Conservation (phyloP, 2,797 vertebrate genomes). For the Bryconaethiops microstoma region DNA sequence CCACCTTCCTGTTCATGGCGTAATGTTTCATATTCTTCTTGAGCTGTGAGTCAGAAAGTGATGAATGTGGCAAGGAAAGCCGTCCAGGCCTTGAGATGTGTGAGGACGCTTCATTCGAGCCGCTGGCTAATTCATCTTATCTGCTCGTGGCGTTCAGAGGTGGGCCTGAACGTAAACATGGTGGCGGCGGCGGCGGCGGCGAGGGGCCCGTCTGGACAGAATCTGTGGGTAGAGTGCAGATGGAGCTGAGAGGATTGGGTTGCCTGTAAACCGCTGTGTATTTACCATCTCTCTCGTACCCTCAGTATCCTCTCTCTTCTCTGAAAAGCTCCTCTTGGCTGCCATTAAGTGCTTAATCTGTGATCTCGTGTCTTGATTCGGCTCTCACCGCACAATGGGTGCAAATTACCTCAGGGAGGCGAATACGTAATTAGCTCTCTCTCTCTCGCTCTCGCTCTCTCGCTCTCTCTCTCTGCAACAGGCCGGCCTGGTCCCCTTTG, state of each 20-base stretch:
- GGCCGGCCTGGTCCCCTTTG: slow-evolving; percentile 29
- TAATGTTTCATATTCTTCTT: slow-evolving; percentile 1
- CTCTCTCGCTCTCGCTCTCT: slow-evolving; percentile 42
- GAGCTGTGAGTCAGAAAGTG: slow-evolving; percentile 7
- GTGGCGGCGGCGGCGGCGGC: not conserved
- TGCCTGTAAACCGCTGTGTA: slow-evolving; percentile 24
- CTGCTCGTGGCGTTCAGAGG: not conserved
- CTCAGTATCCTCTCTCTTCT: slow-evolving; percentile 33
- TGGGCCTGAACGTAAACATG: slow-evolving; percentile 1
- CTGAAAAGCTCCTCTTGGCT: slow-evolving; percentile 50
- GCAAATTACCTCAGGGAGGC: slow-evolving; percentile 72
- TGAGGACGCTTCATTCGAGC: too few relatives aligned
- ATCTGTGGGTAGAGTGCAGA: not conserved
- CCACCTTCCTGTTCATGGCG: not conserved
- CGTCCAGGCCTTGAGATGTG: not conserved
- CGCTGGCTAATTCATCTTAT: slow-evolving; percentile 14
- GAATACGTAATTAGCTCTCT: slow-evolving; percentile 73
- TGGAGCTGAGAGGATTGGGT: slow-evolving; percentile 1
- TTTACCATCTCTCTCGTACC: slow-evolving; percentile 21
- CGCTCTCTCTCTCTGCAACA: slow-evolving; percentile 18
- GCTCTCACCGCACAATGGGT: slow-evolving; percentile 75
- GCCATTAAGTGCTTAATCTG: slow-evolving; percentile 80
- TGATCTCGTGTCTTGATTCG: slow-evolving; percentile 78
- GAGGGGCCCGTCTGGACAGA: not conserved
- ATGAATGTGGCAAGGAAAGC: slow-evolving; percentile 31